Conservation (phyloP, 2,797 vertebrate species). For the Helarctos malayanus region DNA sequence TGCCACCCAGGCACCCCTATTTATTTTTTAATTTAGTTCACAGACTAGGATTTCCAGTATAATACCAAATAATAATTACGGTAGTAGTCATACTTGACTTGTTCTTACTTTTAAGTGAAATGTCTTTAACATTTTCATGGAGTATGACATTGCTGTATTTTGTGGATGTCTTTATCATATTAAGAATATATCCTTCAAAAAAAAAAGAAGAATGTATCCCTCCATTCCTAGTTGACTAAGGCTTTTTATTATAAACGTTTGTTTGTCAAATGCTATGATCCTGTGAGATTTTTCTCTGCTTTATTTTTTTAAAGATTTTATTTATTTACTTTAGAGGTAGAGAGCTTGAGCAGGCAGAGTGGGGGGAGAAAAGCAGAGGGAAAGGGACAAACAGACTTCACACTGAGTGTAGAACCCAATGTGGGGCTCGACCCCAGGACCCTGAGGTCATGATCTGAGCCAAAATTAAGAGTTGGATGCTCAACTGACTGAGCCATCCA, state of each 20-base stretch:
- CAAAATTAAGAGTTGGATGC: too few species aligned
- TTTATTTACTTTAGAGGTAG: background rate
- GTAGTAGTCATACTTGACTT: background rate
- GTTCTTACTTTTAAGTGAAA: slow-evolving; percentile 38
- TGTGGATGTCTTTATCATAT: background rate
- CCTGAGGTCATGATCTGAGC: too few species aligned
- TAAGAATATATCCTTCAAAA: background rate
- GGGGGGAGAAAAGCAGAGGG: background rate
- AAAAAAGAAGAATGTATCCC: background rate
- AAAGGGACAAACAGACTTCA: background rate
- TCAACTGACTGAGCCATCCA: too few species aligned
- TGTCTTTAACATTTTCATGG: slow-evolving; percentile 32
- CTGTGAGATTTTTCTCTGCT: background rate
- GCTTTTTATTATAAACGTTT: background rate
- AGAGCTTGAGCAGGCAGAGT: background rate
- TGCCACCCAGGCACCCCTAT: background rate
- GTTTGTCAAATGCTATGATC: background rate
- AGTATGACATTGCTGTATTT: slow-evolving; percentile 29
- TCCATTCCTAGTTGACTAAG: background rate
- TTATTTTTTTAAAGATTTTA: background rate
- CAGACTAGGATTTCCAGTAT: background rate
- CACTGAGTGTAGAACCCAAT: background rate
- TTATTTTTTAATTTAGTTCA: background rate
- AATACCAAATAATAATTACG: background rate
- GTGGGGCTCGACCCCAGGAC: background rate